phyloP scores from a whole-genome alignment of 2,113 vertebrate species.

The Tautogolabrus adspersus region DNA sequence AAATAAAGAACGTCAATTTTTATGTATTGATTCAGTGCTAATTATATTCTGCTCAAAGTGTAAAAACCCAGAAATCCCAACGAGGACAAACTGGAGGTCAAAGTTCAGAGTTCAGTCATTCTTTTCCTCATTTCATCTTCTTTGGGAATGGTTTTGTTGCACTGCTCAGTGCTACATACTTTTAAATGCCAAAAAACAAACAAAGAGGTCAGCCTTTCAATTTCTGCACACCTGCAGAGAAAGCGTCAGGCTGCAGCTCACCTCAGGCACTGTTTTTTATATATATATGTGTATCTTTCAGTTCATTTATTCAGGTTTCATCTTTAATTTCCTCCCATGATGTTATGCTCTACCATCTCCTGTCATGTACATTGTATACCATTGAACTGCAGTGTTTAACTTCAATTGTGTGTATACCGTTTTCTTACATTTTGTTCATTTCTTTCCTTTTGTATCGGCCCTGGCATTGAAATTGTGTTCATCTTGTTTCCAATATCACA shows the following conservation, averaged over 20 bases:
- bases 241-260: constrained; percentile 88
- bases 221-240: constrained; percentile 82
- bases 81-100: background rate
- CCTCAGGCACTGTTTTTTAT: constrained; percentile 84
- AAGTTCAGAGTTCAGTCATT: constrained; percentile 32
- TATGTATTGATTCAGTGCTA: background rate
- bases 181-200: constrained; percentile 82
- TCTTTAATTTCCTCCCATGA: constrained; percentile 80
- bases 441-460: constrained; percentile 85
- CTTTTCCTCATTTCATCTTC: constrained; percentile 19
- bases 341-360: constrained; percentile 87
- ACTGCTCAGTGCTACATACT: constrained; percentile 82
- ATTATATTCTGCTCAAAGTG: background rate
- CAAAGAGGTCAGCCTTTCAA: constrained; percentile 32
- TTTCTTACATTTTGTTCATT: constrained; percentile 86
- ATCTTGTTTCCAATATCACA: constrained; percentile 66
- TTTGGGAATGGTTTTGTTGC: constrained; percentile 79
- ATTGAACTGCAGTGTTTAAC: constrained; percentile 85
- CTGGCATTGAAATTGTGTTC: constrained; percentile 71
- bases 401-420: constrained; percentile 82
- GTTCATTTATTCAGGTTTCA: constrained; percentile 71
- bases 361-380: constrained; percentile 88
- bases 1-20: constrained; percentile 48
- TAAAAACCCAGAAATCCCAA: constrained; percentile 13
- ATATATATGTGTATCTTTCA: constrained; percentile 12